These are phyloP conservation scores for Temnopleurus reevesii DNA, from an alignment of 53 echinoderm and acorn worm genomes.

Conservation along the genomic window DNA sequence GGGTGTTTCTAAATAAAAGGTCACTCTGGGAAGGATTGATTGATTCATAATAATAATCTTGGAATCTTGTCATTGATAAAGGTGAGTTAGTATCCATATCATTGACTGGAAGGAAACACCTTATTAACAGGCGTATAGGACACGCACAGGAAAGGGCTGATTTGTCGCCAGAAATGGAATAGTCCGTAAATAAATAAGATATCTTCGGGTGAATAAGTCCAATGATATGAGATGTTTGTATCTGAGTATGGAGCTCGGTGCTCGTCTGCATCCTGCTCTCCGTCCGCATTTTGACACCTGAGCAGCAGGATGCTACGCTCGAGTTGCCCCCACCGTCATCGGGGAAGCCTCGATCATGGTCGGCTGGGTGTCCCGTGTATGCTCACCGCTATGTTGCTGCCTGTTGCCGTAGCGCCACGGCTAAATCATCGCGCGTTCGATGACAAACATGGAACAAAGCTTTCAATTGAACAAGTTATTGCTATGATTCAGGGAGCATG, in stretches of 20 bases:
- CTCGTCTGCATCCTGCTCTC: neutral
- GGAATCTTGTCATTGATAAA: constrained; percentile 39
- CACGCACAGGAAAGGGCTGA: constrained; percentile 28
- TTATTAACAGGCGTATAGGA: constrained; percentile 21
- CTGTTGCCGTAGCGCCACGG: constrained; percentile 41
- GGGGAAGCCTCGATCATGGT: constrained; percentile 27
- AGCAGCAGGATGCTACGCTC: constrained; percentile 23
- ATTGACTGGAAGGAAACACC: constrained; percentile 9
- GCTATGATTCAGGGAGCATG: constrained; percentile 44
- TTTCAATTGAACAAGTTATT: neutral
- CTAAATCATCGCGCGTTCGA: constrained; percentile 9
- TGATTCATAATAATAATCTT: constrained; percentile 35
- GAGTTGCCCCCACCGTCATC: constrained; percentile 35
- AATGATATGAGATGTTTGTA: neutral
- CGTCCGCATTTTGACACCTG: constrained; percentile 40
- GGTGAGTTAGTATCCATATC: neutral
- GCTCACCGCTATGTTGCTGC: constrained; percentile 35
- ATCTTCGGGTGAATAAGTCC: constrained; percentile 24
- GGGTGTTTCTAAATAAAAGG: constrained; percentile 55
- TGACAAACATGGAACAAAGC: constrained; percentile 11
- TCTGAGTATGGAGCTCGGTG: neutral
- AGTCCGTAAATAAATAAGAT: constrained; percentile 57
- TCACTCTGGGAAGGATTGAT: constrained; percentile 2
- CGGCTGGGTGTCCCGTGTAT: constrained; percentile 19
- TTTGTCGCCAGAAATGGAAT: constrained; percentile 51